Percentiles rank a stretch among this genome's conserved stretches.
These are phyloP conservation scores for Carpatolechia fugitivella DNA, from an alignment of 2,888 invertebrate genomes.

Conservation along the genomic window DNA sequence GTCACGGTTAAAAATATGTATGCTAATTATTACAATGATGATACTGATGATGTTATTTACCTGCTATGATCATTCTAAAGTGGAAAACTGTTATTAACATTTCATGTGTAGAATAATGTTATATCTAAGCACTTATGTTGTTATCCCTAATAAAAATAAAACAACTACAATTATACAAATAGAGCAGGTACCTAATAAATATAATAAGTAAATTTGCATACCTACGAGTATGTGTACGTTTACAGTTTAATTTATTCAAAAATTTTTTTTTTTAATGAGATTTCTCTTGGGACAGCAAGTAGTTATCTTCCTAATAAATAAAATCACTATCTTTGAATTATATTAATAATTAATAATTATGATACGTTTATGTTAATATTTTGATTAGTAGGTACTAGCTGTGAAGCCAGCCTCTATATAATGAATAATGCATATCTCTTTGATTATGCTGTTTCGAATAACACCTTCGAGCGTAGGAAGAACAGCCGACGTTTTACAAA, in stretches of 20 bases:
- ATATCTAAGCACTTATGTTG: too few relatives aligned
- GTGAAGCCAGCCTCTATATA: conserved; percentile 6
- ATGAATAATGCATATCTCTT: conserved; percentile 9
- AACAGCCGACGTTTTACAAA: conserved; percentile 27
- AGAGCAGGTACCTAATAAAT: neutral
- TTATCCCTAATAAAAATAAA: too few relatives aligned
- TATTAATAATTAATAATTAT: neutral
- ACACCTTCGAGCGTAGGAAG: conserved; percentile 23
- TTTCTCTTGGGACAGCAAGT: neutral
- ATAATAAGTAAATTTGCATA: neutral
- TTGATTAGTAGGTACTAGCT: conserved; percentile 2
- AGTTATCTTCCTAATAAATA: neutral
- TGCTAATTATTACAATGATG: neutral
- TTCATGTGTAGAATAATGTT: too few relatives aligned
- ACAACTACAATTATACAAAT: neutral
- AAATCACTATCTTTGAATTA: neutral
- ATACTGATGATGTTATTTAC: too few relatives aligned
- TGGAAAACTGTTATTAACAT: too few relatives aligned
- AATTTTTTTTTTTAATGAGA: neutral
- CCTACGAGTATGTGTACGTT: neutral
- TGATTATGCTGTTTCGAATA: neutral
- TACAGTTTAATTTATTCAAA: neutral
- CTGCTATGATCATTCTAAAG: too few relatives aligned
- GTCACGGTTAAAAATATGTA: neutral
- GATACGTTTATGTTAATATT: conserved; percentile 1